A percentile compares a stretch with the other conserved stretches of the same genome.
Evolutionary conservation across 2,888 invertebrate species (phyloP).

Genomic region (Cosmia pyralina): DNA sequence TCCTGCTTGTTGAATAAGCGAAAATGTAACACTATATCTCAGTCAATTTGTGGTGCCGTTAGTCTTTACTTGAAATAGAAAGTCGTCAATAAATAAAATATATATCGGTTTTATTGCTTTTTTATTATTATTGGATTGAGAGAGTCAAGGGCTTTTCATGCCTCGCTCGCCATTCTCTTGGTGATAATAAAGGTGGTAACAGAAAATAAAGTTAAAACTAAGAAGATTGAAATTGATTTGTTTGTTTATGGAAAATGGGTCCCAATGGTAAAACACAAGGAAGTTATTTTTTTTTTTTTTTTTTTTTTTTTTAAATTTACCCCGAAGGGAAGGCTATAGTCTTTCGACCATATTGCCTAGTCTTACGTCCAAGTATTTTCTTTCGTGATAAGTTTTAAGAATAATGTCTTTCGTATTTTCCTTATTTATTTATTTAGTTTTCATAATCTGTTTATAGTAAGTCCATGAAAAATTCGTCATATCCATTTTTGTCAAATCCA

Average conservation of each 20-base stretch:
- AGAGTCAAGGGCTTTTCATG: constrained; percentile 75
- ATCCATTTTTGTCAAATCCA: too few relatives aligned
- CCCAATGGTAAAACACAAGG: background rate
- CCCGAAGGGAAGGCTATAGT: too few relatives aligned
- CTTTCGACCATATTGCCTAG: too few relatives aligned
- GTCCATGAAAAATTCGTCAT: too few relatives aligned
- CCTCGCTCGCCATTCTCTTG: constrained; percentile 72
- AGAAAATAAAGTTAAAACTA: constrained; percentile 67
- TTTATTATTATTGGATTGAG: constrained; percentile 87
- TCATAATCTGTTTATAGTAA: too few relatives aligned
- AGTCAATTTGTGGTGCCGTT: constrained; percentile 63
- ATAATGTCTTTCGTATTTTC: too few relatives aligned
- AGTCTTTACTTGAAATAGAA: constrained; percentile 69
- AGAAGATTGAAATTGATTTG: constrained; percentile 52
- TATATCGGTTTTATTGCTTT: constrained; percentile 75
- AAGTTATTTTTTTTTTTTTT: too few relatives aligned
- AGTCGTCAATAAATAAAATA: constrained; percentile 84
- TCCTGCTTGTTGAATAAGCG: background rate
- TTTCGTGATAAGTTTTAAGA: too few relatives aligned
- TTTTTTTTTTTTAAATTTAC: too few relatives aligned
- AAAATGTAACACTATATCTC: constrained; percentile 18
- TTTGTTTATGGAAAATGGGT: background rate
- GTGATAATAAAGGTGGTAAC: constrained; percentile 77
- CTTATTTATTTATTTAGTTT: too few relatives aligned
- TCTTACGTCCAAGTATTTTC: too few relatives aligned